Base-by-base conservation (phyloP, 1,140 invertebrate species). In the Rhagoletis zephyria region DNA sequence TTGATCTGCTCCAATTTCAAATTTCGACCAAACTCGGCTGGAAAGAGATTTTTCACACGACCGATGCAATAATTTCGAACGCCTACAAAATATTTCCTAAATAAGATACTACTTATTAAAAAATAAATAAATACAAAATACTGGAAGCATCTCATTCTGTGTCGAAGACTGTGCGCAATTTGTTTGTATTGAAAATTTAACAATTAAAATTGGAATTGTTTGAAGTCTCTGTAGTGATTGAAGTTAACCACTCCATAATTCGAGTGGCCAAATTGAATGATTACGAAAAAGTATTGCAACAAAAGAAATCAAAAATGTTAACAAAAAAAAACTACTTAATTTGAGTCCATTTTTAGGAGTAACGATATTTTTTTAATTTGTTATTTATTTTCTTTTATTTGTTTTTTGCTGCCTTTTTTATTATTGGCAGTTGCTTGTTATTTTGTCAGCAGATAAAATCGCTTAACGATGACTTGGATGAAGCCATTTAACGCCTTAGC, bases 101-200 rank as follows among this genome's bases (percentile, higher is more conserved):
- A 30, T 30, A 48, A 4, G 40, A 74, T 42, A 30, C 30, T 30
- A 30, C 45, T 74, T 16, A 74, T 74, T 74, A 74, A 42, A 56
- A 56, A 42, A 40, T 12, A 67, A 67, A 67, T 40, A 67, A 42
- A 67, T 12, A 6, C 4, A 56, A 56, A 56, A 56, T 7, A 56
- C 10, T 56, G 1, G 30, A 65, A 65, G 30, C 19, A 19, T 19
- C 4, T 70, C 67, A 70, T 14, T 42, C 40, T 45, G 67, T 74
- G 5, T 48, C 14, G 42, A 74, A 10, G 67, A 74, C 12, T 12
- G 40, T 42, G 67, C 67, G 45, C 67, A 74, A 74, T 74, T 74
- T 74, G 67, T 74, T 74, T 74, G 45, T 74, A 45, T 74, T 16
- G 16, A 40, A 74, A 74, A 74, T 74, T 74, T 45, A 74, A 74